Evolutionary conservation across 2,113 vertebrate species (phyloP), one percentile per base, ranked within the genome.

Genomic region (Indri indri): DNA sequence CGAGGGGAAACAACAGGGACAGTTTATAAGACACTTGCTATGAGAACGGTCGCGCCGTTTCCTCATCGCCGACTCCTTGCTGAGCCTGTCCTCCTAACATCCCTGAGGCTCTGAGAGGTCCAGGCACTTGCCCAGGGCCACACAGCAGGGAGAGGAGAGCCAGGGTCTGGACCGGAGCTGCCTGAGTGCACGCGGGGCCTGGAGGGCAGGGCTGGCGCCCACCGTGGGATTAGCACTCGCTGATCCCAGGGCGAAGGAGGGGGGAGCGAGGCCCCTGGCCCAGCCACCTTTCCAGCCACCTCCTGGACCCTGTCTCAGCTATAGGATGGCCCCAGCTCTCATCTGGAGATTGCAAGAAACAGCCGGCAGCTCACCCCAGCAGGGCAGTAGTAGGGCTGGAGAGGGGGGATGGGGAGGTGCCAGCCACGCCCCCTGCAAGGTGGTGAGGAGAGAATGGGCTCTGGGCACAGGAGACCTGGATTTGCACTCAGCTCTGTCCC

Each of bases 1-100:
- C 59, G 54, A 40, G 22, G 47, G 14, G 40, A 74, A 20, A 20
- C 8, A 22, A 34, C 34, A 47, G 34, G 47, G 40, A 1, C 4
- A 0, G 32, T 22, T 10, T 32, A 20, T 1, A 18, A 27, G 65
- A 63, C 17, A 11, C 9, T 47, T 22, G 30, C 9, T 27, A 22
- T 1, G 12, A 81, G 66, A 54, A n/a, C 0, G 3, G 40, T 32
- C 6, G 1, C 0, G 34, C 63, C 66, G 6, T n/a, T 37, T 27
- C 61, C 76, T 66, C 61, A 30, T 30, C 45, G 27, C 77, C 9
- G 71, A 68, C 9, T 68, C 61, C 20, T 23, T 40, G 42, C 71
- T 16, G 83, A 70, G 6, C 81, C 50, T 59, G 45, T 42, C 25
- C 50, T 37, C 37, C 34, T 4, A 8, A 66, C n/a, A 47, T 59